Conservation (phyloP, 2,888 invertebrate species). For the Volucella bombylans region DNA sequence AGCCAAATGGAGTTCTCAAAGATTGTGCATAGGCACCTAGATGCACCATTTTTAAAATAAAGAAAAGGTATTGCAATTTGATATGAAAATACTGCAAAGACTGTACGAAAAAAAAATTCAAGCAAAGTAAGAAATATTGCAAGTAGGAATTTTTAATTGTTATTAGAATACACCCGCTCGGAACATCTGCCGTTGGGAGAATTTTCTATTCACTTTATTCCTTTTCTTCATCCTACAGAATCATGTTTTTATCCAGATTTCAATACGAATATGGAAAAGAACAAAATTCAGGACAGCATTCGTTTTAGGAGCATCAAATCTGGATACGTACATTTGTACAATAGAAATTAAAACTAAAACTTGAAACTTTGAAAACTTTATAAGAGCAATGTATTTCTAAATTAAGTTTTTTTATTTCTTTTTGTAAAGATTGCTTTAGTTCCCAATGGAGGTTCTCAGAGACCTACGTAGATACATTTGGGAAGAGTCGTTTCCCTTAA, state of each 20-base stretch:
- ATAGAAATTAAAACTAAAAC: no score
- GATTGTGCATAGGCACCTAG: constrained; percentile 21
- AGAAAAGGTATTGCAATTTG: constrained; percentile 52
- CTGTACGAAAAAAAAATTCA: constrained; percentile 16
- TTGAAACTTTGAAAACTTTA: no score
- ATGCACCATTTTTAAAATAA: constrained; percentile 2
- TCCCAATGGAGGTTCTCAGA: no score
- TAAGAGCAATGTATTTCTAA: no score
- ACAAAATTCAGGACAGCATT: background rate
- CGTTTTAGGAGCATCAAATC: background rate
- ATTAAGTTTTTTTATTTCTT: no score
- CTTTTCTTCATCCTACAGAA: constrained; percentile 58
- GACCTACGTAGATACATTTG: no score
- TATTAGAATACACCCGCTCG: constrained; percentile 18
- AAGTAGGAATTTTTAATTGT: constrained; percentile 27
- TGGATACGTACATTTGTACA: no score
- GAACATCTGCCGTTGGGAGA: constrained; percentile 63
- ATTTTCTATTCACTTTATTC: constrained; percentile 35
- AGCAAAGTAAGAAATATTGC: background rate
- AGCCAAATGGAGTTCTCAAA: background rate
- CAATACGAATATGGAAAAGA: constrained; percentile 23
- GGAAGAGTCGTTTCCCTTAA: no score
- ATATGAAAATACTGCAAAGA: constrained; percentile 47
- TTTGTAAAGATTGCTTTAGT: no score
- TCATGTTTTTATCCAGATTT: constrained; percentile 36